A percentile compares a stretch with the other conserved stretches of the same genome.
Evolutionary conservation across 2,888 invertebrate genomes (phyloP).

Genomic region (Pecten maximus): DNA sequence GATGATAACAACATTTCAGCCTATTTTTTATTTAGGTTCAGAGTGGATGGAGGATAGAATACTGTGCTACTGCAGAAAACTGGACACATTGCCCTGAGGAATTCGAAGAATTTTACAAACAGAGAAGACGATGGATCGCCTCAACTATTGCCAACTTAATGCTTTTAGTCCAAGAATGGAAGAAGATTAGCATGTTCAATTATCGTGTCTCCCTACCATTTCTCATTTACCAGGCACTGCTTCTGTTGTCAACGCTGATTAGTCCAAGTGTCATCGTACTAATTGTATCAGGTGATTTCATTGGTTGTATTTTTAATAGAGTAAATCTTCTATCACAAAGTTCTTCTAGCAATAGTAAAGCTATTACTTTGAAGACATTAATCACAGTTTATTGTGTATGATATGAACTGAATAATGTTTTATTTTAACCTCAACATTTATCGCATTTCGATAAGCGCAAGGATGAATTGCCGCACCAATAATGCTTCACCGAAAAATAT

Average conservation of each 20-base stretch:
- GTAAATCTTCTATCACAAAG: conserved; percentile 41
- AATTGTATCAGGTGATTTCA: conserved; percentile 68
- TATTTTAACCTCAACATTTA: too few species aligned
- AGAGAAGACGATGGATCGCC: conserved; percentile 78
- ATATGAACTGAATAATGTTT: too few species aligned
- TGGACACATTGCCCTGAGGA: conserved; percentile 78
- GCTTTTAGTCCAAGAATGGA: conserved; percentile 71
- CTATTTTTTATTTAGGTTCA: conserved; percentile 66
- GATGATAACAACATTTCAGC: not conserved
- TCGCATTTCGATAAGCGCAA: too few species aligned
- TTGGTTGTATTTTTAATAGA: too few species aligned
- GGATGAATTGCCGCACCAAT: too few species aligned
- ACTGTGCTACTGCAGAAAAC: conserved; percentile 78
- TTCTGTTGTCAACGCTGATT: conserved; percentile 76
- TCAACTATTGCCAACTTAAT: conserved; percentile 78
- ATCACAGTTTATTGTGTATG: too few species aligned
- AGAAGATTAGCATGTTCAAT: conserved; percentile 67
- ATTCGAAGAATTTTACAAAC: conserved; percentile 80
- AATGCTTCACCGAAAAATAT: too few species aligned
- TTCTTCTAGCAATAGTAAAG: too few species aligned
- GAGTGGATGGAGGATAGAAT: conserved; percentile 80
- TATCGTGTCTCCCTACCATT: conserved; percentile 74
- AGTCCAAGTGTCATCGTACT: conserved; percentile 73
- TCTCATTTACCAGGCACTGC: conserved; percentile 75
- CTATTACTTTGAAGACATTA: too few species aligned